These are phyloP conservation scores for Geopemphigus sp. DNA, from an alignment of 1,140 invertebrate genomes.

Conservation along the genomic window DNA sequence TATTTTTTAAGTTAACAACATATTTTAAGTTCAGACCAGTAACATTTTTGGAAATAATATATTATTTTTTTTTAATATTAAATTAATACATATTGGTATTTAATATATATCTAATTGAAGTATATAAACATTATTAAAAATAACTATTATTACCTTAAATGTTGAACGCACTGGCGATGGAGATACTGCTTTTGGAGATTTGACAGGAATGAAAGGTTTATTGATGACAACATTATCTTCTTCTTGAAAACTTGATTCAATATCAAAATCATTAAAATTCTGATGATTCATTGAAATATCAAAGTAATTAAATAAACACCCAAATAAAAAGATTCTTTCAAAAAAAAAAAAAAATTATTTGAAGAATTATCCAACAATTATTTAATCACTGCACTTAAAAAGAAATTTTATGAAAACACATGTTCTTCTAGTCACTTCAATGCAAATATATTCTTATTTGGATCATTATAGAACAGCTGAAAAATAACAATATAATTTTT, in stretches of 20 bases:
- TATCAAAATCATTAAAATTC: conserved; percentile 44
- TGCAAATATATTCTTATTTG: conserved; percentile 21
- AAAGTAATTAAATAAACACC: conserved; percentile 1
- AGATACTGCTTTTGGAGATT: conserved; percentile 19
- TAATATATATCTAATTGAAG: not conserved
- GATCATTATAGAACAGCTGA: conserved; percentile 15
- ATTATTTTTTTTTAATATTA: not conserved
- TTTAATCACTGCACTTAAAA: conserved; percentile 26
- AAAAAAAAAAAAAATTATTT: not conserved
- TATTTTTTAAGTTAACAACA: no score
- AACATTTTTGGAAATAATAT: not conserved
- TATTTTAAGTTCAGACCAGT: not conserved
- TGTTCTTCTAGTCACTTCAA: conserved; percentile 13
- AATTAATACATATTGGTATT: no score
- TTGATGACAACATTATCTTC: conserved; percentile 35
- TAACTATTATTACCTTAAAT: conserved; percentile 37
- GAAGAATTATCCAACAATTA: not conserved
- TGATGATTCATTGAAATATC: conserved; percentile 27
- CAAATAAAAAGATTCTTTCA: not conserved
- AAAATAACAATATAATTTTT: conserved; percentile 31
- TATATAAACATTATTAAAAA: no score
- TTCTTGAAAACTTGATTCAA: conserved; percentile 46
- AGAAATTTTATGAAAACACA: conserved; percentile 1
- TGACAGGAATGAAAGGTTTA: conserved; percentile 40
- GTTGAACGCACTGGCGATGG: conserved; percentile 20